Percentiles rank a stretch among this genome's conserved stretches.
phyloP scores from a whole-genome alignment of 2,797 vertebrate genomes.

The Tauraco hartlaubi region DNA sequence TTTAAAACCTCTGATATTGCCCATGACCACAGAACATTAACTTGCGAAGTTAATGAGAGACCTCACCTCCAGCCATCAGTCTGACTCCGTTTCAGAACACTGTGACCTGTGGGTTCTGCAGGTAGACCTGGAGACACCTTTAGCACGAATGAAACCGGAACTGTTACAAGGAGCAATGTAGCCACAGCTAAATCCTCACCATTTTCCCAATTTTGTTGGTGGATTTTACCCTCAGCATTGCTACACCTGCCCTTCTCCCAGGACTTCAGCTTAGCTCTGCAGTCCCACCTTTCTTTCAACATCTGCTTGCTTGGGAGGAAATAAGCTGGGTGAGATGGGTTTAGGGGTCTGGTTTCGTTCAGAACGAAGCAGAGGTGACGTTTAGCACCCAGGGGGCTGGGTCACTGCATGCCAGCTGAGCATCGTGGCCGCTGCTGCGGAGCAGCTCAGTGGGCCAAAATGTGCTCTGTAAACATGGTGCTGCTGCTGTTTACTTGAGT shows the following conservation, averaged over 20 bases:
- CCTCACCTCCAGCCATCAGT: background rate
- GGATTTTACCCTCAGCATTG: background rate
- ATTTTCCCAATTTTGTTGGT: background rate
- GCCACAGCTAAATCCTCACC: background rate
- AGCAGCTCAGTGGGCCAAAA: background rate
- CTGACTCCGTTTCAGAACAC: background rate
- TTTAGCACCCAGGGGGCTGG: background rate
- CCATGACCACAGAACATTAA: background rate
- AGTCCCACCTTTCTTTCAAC: background rate
- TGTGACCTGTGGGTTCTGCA: background rate
- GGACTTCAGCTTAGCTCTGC: background rate
- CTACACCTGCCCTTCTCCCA: background rate
- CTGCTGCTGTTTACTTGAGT: background rate
- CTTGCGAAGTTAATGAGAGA: background rate
- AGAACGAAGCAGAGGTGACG: background rate
- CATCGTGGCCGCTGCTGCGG: rapidly evolving
- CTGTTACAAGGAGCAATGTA: background rate
- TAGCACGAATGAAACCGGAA: background rate
- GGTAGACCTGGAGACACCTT: background rate
- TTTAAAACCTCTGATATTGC: background rate
- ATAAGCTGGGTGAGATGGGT: background rate
- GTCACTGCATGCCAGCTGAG: background rate
- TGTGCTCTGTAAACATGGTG: background rate
- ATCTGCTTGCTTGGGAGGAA: background rate
- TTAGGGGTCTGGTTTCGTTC: background rate